Evolutionary conservation across 2,113 vertebrate genomes (phyloP), one percentile per base, ranked within the genome.

Genomic region (Actinemys pallida): DNA sequence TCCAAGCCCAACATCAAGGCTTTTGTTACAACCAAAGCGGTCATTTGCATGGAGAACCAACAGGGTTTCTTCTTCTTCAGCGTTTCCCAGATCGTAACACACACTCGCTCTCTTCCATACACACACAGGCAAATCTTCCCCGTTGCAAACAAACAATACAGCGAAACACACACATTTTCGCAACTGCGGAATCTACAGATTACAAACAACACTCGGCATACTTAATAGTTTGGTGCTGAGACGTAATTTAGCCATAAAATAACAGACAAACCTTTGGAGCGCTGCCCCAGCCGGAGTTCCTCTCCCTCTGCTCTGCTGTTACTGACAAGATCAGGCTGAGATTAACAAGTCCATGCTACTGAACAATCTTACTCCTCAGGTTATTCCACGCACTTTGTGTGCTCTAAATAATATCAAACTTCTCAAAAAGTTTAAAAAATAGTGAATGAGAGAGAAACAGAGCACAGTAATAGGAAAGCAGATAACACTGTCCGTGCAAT

Each of bases 11-110:
- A 96, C 97, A 98, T 97, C 97, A 97, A 98, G 97, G 98, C 98
- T 98, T 98, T 98, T 98, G 98, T 98, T 98, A 97, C 96, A 97
- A 96, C 81, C 97, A 49, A 88, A 98, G 98, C 98, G 97, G 97
- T 98, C 97, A 98, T 98, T 98, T 98, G 97, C 98, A 98, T 98
- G 97, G 97, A 98, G 97, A 97, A 97, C 96, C 97, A 93, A 97
- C 95, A 96, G 97, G 96, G 96, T 90, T 97, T 90, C 96, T 94
- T n/a, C 92, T 96, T 80, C 90, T 84, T 65, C 93, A 86, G 97
- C 96, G 92, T 76, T 20, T 94, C 95, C 90, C 82, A 92, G 88
- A 50, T 81, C 94, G 94, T 5, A 52, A 35, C 86, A 88, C 88
- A 84, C 78, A 88, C 82, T 45, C 84, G 86, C 93, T 83, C 93